These are phyloP conservation scores for Peromyscus nudipes DNA, from an alignment of 2,797 vertebrate genomes.

Conservation along the genomic window DNA sequence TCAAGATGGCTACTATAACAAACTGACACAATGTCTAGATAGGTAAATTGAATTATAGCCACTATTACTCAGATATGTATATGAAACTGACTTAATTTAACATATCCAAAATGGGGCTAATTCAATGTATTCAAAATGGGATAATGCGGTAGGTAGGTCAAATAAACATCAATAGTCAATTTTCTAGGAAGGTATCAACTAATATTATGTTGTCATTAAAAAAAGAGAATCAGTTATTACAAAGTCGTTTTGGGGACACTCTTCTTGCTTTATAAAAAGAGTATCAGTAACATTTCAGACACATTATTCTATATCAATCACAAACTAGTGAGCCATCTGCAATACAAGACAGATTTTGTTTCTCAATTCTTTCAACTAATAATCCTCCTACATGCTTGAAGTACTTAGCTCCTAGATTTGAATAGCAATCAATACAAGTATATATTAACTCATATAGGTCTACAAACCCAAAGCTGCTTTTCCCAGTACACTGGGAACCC, in stretches of 20 bases:
- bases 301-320: constrained; percentile 41
- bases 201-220: constrained; percentile 51
- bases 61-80: constrained; percentile 53
- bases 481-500: constrained; percentile 36
- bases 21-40: constrained; percentile 30
- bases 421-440: constrained; percentile 41
- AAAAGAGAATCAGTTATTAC: constrained; percentile 44
- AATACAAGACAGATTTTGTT: constrained; percentile 59
- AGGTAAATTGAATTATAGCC: constrained; percentile 53
- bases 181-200: constrained; percentile 57
- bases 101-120: constrained; percentile 45
- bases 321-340: constrained; percentile 44
- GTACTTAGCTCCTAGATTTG: constrained; percentile 45
- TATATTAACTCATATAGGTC: constrained; percentile 54
- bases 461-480: constrained; percentile 49
- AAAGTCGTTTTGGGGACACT: constrained; percentile 29
- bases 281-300: constrained; percentile 47
- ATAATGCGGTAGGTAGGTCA: constrained; percentile 26
- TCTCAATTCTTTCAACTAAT: constrained; percentile 53
- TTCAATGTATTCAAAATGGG: constrained; percentile 56
- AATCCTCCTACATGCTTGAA: constrained; percentile 54
- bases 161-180: constrained; percentile 57
- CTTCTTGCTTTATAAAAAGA: constrained; percentile 37
- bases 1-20: constrained; percentile 30
- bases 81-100: constrained; percentile 38